These are phyloP conservation scores for Scleropages formosus DNA, from an alignment of 2,797 vertebrate genomes.

Conservation along the genomic window DNA sequence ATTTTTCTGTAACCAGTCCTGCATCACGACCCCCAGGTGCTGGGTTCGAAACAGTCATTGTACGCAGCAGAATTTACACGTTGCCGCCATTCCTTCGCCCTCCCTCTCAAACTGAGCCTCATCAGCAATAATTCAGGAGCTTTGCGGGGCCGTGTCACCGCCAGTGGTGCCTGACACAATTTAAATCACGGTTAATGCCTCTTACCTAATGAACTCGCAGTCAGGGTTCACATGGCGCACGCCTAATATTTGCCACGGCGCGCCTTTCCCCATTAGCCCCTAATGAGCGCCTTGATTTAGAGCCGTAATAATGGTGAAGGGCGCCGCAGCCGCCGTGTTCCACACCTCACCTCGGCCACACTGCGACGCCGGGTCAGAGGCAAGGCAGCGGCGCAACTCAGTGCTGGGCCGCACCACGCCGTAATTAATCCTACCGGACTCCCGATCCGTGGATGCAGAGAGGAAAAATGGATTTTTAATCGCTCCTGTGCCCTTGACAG, in stretches of 20 bases:
- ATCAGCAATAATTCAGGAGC: neutral
- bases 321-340: neutral
- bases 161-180: neutral
- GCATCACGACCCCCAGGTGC: constrained; percentile 12
- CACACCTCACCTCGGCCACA: neutral
- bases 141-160: constrained; percentile 5
- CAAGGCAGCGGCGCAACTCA: neutral
- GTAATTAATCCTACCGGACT: constrained; percentile 15
- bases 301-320: constrained; percentile 16
- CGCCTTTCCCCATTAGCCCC: constrained; percentile 56
- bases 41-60: constrained; percentile 4
- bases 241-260: constrained; percentile 46
- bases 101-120: neutral
- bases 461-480: neutral
- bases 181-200: constrained; percentile 27
- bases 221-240: constrained; percentile 17
- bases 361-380: neutral
- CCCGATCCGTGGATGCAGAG: neutral
- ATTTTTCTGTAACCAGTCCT: neutral
- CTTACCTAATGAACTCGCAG: constrained; percentile 24
- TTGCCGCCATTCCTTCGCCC: neutral
- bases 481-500: neutral
- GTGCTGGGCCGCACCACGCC: neutral
- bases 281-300: constrained; percentile 52
- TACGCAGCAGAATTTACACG: neutral